A percentile compares a stretch with the other conserved stretches of the same genome.
Conservation (phyloP, 2,797 vertebrate genomes). For the Poeciliopsis presidionis region DNA sequence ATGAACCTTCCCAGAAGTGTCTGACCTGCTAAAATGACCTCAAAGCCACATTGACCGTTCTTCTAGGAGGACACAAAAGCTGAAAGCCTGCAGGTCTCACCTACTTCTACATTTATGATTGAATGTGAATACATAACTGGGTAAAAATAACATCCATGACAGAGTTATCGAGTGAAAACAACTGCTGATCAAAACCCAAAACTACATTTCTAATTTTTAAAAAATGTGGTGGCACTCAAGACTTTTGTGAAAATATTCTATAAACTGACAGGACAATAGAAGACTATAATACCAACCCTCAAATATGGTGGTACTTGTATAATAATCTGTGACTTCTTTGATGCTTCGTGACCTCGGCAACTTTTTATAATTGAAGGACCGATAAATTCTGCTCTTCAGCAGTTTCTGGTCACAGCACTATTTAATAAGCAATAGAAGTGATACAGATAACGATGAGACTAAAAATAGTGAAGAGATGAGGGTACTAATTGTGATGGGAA, state of each 20-base stretch:
- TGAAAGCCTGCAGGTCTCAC: neutral
- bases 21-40: neutral
- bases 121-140: neutral
- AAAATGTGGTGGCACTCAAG: neutral
- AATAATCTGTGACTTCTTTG: neutral
- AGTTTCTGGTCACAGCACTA: neutral
- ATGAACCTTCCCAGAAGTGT: neutral
- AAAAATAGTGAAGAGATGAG: constrained; percentile 40
- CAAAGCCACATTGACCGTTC: neutral
- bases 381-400: neutral
- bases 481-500: constrained; percentile 20
- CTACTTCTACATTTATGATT: neutral
- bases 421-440: constrained; percentile 7
- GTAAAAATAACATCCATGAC: neutral
- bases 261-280: neutral
- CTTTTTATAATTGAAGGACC: neutral
- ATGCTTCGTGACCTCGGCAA: neutral
- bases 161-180: neutral
- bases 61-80: neutral
- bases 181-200: neutral
- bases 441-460: constrained; percentile 33
- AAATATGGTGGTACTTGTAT: neutral
- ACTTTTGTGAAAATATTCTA: neutral
- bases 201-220: neutral
- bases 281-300: neutral